Evolutionary conservation across 1,140 invertebrate species (phyloP), one percentile per base, ranked within the genome.

Genomic region (Drosophila aff.): DNA sequence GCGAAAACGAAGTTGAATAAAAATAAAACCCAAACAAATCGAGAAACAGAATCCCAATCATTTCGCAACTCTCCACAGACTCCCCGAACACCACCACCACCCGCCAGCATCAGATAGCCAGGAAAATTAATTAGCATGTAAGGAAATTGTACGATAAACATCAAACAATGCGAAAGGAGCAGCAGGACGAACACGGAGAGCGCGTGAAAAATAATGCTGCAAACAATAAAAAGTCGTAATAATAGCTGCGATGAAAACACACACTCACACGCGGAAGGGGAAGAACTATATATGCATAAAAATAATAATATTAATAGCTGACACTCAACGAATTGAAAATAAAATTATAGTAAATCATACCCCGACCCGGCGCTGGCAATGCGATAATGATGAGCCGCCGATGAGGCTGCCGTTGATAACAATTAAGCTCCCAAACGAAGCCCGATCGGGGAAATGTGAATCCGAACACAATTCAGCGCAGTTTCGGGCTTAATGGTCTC

Each of bases 241-340:
- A 76, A 84, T 74, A 63, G 69, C 61, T 71, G 82, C 79, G 79
- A 72, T 76, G 83, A 82, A 82, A 85, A 76, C 33, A 49, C n/a
- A 21, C 16, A 49, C n/a, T 16, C 16, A 58, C 36, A 40, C 62
- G 16, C 26, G 15, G 15, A 31, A 26, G 16, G 46, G 16, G 43
- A n/a, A 21, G 52, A 59, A 31, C 31, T 73, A 65, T 46, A 84
- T 73, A 85, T 64, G 67, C 67, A 86, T 79, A 72, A 64, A 62
- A 81, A 69, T 80, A 80, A 85, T 86, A 86, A 82, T 86, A 85
- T 52, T 85, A 85, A 86, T 86, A 82, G 82, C 75, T 82, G 82
- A 87, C 82, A 87, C 83, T 86, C 83, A 86, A 87, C 83, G 82
- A 87, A 86, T 82, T 75, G 63, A 82, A 86, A 76, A 86, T 84